Percentiles rank a stretch among this genome's conserved stretches.
Conservation (phyloP, 2,888 invertebrate species). For the Apeira syringaria region DNA sequence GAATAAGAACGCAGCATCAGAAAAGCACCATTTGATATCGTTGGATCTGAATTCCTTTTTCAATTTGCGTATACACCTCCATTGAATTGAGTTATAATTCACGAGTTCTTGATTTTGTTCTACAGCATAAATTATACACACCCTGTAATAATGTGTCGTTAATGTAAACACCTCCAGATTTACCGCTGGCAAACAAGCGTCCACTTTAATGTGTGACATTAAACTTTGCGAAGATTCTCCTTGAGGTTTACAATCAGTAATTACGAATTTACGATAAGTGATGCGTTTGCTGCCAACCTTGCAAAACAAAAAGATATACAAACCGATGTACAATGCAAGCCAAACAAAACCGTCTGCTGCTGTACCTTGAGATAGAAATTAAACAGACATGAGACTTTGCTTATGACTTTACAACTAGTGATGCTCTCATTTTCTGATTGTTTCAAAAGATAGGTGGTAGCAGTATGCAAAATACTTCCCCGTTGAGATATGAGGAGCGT, state of each 20-base stretch:
- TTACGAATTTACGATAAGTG: conserved; percentile 75
- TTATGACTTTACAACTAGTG: conserved; percentile 36
- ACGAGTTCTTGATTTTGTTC: conserved; percentile 25
- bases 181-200: conserved; percentile 37
- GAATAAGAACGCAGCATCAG: too few relatives aligned
- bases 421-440: conserved; percentile 74
- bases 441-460: conserved; percentile 75
- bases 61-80: conserved; percentile 29
- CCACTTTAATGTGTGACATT: conserved; percentile 58
- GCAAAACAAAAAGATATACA: conserved; percentile 30
- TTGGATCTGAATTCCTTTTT: conserved; percentile 21
- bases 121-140: conserved; percentile 30
- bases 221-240: conserved; percentile 55
- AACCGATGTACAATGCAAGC: background rate
- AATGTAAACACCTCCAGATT: conserved; percentile 33
- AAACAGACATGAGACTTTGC: background rate
- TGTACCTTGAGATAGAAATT: conserved; percentile 28
- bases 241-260: conserved; percentile 58
- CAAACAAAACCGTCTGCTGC: conserved; percentile 23
- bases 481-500: conserved; percentile 76
- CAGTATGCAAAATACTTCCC: conserved; percentile 80
- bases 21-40: too few relatives aligned
- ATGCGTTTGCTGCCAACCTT: conserved; percentile 53
- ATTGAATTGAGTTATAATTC: conserved; percentile 36
- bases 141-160: conserved; percentile 36